Evolutionary conservation across 2,888 invertebrate species (phyloP).

Genomic region (Hipparchia sbordonii): DNA sequence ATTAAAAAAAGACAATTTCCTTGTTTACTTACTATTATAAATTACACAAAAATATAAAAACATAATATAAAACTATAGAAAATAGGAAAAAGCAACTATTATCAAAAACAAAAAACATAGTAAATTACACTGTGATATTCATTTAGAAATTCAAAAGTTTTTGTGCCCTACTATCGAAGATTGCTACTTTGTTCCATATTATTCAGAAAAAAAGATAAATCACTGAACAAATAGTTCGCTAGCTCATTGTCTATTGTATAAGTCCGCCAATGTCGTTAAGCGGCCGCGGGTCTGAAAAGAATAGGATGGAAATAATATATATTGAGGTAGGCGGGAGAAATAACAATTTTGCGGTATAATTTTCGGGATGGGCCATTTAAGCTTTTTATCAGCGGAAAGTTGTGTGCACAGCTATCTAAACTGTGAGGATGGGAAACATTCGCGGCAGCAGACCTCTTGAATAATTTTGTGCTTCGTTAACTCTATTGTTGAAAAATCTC

Average conservation of each 20-base stretch:
- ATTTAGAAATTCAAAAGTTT: too few relatives aligned
- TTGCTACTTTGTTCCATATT: not conserved
- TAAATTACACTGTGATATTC: too few relatives aligned
- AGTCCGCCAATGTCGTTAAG: conserved; percentile 64
- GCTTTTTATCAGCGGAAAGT: conserved; percentile 76
- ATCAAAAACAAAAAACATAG: too few relatives aligned
- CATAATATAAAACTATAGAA: too few relatives aligned
- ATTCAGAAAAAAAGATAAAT: not conserved
- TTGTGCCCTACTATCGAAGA: too few relatives aligned
- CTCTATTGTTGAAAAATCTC: conserved; percentile 67
- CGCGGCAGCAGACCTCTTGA: conserved; percentile 65
- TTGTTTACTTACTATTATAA: too few relatives aligned
- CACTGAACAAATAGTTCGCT: not conserved
- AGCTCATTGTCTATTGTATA: conserved; percentile 46
- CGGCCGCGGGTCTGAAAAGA: conserved; percentile 51
- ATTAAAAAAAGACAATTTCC: too few relatives aligned
- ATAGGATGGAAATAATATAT: conserved; percentile 55
- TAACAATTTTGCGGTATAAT: conserved; percentile 77
- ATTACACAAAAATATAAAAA: too few relatives aligned
- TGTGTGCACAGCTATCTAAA: conserved; percentile 76
- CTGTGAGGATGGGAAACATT: conserved; percentile 65
- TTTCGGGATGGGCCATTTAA: conserved; percentile 72
- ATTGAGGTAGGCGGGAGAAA: conserved; percentile 49
- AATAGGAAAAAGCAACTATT: too few relatives aligned
- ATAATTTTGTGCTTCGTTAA: conserved; percentile 79